Percentiles rank a stretch among this genome's conserved stretches.
Evolutionary conservation across 2,888 invertebrate genomes (phyloP).

Genomic region (Escarpia spicata): DNA sequence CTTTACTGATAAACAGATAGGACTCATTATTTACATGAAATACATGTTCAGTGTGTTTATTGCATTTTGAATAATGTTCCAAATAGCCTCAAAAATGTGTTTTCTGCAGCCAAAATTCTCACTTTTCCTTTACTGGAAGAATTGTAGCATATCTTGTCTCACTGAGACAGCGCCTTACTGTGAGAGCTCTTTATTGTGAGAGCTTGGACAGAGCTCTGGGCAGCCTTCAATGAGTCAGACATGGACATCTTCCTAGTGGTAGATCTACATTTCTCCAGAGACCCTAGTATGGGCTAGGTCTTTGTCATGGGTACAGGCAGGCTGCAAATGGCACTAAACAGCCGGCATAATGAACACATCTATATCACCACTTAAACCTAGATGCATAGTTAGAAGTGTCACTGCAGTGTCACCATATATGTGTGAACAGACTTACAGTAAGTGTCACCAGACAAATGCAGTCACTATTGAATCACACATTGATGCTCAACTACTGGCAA

Average conservation of each 20-base stretch:
- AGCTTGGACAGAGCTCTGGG: neutral
- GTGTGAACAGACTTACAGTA: neutral
- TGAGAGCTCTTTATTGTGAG: neutral
- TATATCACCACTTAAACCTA: neutral
- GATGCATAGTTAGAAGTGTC: neutral
- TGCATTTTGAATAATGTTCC: no score
- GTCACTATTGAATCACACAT: neutral
- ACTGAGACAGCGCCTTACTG: neutral
- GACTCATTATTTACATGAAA: no score
- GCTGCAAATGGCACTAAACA: neutral
- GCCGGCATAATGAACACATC: neutral
- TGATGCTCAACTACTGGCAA: neutral
- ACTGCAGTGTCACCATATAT: neutral
- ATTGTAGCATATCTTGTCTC: no score
- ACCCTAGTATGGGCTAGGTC: neutral
- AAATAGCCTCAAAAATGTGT: no score
- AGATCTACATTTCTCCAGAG: neutral
- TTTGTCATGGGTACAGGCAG: neutral
- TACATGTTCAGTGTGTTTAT: no score
- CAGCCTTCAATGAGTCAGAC: neutral
- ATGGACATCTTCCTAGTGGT: neutral
- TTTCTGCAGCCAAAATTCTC: no score
- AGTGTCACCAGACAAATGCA: neutral
- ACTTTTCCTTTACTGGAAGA: no score
- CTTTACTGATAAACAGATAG: no score